Evolutionary conservation across 2,113 vertebrate species (phyloP), one percentile per base, ranked within the genome.

Genomic region (Upupa epops): DNA sequence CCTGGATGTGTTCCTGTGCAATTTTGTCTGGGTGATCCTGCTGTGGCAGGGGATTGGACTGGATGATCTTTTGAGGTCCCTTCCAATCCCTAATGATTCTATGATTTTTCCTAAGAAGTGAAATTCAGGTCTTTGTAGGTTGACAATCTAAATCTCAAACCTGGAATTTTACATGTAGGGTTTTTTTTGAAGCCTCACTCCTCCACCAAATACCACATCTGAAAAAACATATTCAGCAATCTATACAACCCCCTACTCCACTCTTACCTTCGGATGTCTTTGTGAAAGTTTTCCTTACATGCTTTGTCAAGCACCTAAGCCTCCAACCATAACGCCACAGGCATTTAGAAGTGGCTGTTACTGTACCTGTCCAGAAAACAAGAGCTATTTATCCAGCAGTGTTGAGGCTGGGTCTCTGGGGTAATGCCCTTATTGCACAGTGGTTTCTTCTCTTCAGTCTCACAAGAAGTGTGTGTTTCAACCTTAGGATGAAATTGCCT

Each of bases 151-250:
- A 32, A 36, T 17, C 11, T 40, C 8, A 90, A 63, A 55, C 3
- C 14, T 36, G 28, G 10, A 49, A 17, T 36, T 64, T 73, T 70
- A 69, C 45, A 74, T 46, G n/a, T n/a, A n/a, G n/a, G n/a, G 6
- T 59, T 75, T 65, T 80, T 2, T 5, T 45, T 70, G 25, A 8
- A 51, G 4, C 6, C 14, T 7, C 22, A 32, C 26, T 32, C 4
- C 5, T 75, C 17, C 13, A 29, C 55, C 22, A 75, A 8, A 5
- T 31, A 71, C 60, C 3, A 37, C 0, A 0, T 48, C 29, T 65
- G 46, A 65, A 90, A 90, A 80, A 49, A 1, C 14, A 1, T 0
- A 0, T 54, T 24, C 16, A 36, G 1, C 22, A 42, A 17, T 4
- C 13, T 71, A 17, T 31, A 55, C 22, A 65, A 60, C 72, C 10